Conservation (phyloP, 1,140 invertebrate genomes). For the Helicoverpa armigera region DNA sequence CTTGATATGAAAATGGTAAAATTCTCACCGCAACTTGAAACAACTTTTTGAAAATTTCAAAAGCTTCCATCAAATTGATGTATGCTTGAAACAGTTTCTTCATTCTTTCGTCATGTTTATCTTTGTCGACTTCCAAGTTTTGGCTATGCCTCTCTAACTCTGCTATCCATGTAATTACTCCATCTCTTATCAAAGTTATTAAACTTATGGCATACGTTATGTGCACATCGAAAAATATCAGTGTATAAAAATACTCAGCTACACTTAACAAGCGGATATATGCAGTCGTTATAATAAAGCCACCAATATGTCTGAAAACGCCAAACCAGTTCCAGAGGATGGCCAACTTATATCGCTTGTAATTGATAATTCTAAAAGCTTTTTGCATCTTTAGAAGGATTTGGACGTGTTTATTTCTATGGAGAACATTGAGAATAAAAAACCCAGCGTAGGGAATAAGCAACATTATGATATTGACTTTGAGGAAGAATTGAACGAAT, state of each 20-base stretch:
- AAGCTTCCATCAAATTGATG: constrained; percentile 7
- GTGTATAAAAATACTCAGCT: neutral
- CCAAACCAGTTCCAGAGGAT: neutral
- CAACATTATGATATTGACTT: no score
- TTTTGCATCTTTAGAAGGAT: neutral
- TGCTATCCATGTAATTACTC: neutral
- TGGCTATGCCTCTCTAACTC: neutral
- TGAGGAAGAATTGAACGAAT: neutral
- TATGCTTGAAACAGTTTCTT: constrained; percentile 1
- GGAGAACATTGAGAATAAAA: neutral
- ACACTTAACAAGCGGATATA: neutral
- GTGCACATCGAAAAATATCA: constrained; percentile 1
- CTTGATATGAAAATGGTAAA: no score
- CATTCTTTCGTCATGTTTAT: neutral
- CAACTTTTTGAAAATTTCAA: neutral
- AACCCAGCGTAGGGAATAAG: neutral
- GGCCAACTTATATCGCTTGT: neutral
- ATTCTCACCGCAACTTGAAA: neutral
- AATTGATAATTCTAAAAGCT: neutral
- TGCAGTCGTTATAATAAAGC: neutral
- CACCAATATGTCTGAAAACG: neutral
- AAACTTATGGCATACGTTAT: neutral
- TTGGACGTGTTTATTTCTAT: neutral
- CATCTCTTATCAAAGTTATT: neutral
- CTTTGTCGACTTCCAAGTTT: neutral